phyloP scores from a whole-genome alignment of 2,113 vertebrate genomes.

The Perccottus glenii region DNA sequence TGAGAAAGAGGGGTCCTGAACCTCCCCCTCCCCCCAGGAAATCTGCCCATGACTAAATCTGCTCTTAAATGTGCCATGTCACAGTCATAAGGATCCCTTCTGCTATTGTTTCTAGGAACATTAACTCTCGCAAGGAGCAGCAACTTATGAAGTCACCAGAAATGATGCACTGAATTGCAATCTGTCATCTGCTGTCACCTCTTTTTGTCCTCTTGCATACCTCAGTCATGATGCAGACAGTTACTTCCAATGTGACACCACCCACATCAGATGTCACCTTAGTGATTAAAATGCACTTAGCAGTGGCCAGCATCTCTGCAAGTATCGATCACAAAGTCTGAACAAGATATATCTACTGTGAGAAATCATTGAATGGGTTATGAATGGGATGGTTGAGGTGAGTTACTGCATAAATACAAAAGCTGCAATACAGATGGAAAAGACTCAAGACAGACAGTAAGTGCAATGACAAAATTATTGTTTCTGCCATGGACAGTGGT shows the following conservation, averaged over 20 bases:
- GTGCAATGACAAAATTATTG: neutral
- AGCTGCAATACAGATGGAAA: neutral
- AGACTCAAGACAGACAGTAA: neutral
- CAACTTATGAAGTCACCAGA: constrained; percentile 28
- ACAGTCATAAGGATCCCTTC: constrained; percentile 5
- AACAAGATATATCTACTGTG: constrained; percentile 2
- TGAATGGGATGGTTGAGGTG: neutral
- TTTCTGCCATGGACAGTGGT: neutral
- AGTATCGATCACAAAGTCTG: constrained; percentile 17
- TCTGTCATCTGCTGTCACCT: constrained; percentile 57
- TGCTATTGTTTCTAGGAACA: constrained; percentile 34
- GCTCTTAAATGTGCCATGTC: constrained; percentile 11
- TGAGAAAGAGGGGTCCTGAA: no score
- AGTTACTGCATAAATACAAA: neutral
- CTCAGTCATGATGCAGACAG: constrained; percentile 17
- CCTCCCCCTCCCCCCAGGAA: no score
- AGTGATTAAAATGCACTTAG: constrained; percentile 9
- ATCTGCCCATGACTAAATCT: neutral
- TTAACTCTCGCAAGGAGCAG: constrained; percentile 10
- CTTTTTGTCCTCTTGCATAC: constrained; percentile 29
- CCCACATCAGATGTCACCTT: constrained; percentile 25
- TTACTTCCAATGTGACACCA: constrained; percentile 36
- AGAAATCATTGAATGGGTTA: neutral
- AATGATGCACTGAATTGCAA: constrained; percentile 50
- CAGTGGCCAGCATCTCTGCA: constrained; percentile 21